A percentile compares a stretch with the other conserved stretches of the same genome.
Evolutionary conservation across 2,888 invertebrate genomes (phyloP).

Genomic region (Rhingia campestris): DNA sequence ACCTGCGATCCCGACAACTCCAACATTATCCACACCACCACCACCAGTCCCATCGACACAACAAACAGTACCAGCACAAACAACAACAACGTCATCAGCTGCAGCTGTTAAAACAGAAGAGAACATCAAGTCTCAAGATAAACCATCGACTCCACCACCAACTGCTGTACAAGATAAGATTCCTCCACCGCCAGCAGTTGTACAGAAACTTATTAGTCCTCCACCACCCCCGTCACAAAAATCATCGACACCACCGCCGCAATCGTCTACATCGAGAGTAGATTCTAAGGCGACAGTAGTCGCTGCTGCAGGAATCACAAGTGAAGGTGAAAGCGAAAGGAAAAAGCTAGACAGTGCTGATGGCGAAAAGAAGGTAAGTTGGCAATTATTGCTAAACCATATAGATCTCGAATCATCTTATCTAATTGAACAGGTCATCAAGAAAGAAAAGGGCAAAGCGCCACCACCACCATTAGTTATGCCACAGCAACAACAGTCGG

Average conservation of each 20-base stretch:
- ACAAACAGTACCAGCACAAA: conserved; percentile 77
- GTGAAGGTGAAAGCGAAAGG: conserved; percentile 63
- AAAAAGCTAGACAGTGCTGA: conserved; percentile 78
- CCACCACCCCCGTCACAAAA: conserved; percentile 70
- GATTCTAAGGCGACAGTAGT: conserved; percentile 65
- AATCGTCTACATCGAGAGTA: conserved; percentile 35
- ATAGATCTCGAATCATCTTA: conserved; percentile 29
- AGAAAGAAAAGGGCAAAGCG: conserved; percentile 93
- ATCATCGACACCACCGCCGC: conserved; percentile 49
- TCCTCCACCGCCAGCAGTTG: conserved; percentile 75
- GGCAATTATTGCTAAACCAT: neutral
- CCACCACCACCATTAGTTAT: conserved; percentile 86
- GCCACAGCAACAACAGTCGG: conserved; percentile 72
- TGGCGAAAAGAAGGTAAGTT: conserved; percentile 80
- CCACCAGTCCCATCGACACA: conserved; percentile 73
- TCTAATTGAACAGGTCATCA: conserved; percentile 84
- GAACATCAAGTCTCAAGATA: conserved; percentile 64
- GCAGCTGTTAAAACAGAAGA: conserved; percentile 80
- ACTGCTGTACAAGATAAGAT: conserved; percentile 55
- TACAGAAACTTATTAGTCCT: conserved; percentile 73
- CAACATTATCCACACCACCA: conserved; percentile 59
- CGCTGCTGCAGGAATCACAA: conserved; percentile 29
- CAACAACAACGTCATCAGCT: conserved; percentile 78
- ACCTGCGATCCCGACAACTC: conserved; percentile 68
- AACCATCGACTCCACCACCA: conserved; percentile 59